A percentile compares a stretch with the other conserved stretches of the same genome.
phyloP scores from a whole-genome alignment of 1,140 invertebrate species.

The Cepaea nemoralis region DNA sequence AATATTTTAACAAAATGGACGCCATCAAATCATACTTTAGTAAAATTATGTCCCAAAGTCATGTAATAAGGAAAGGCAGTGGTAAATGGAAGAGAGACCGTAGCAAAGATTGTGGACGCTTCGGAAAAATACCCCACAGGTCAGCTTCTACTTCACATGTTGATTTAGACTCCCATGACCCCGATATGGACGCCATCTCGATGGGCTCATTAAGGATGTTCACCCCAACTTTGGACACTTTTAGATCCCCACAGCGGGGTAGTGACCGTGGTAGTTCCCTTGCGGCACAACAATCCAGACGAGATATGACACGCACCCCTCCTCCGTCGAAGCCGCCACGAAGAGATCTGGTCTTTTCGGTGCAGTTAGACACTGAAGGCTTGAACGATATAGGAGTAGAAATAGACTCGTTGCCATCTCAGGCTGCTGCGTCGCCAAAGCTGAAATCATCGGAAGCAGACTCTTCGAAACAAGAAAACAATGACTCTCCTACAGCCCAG shows the following conservation, averaged over 20 bases:
- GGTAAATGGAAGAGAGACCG: slow-evolving; percentile 33
- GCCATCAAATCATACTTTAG: slow-evolving; percentile 48
- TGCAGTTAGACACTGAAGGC: slow-evolving; percentile 43
- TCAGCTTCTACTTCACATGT: slow-evolving; percentile 35
- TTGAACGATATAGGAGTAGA: slow-evolving; percentile 51
- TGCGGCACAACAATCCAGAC: background rate
- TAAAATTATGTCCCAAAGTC: slow-evolving; percentile 38
- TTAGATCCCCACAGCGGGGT: background rate
- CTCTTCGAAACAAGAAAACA: background rate
- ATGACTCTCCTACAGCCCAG: background rate
- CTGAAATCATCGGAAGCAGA: background rate
- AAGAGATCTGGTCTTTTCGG: slow-evolving; percentile 56
- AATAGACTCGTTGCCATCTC: slow-evolving; percentile 45
- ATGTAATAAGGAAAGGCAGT: slow-evolving; percentile 43
- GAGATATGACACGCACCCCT: slow-evolving; percentile 38
- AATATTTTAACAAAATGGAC: slow-evolving; percentile 33
- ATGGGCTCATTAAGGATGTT: slow-evolving; percentile 27
- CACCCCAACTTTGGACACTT: slow-evolving; percentile 30
- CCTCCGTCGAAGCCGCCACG: slow-evolving; percentile 59
- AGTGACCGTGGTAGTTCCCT: background rate
- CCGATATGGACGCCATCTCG: slow-evolving; percentile 21
- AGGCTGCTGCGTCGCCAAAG: background rate
- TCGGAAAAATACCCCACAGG: background rate
- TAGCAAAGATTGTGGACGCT: background rate
- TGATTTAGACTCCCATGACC: slow-evolving; percentile 16